phyloP scores from a whole-genome alignment of 2,888 invertebrate species.

The Oligia fasciuncula region DNA sequence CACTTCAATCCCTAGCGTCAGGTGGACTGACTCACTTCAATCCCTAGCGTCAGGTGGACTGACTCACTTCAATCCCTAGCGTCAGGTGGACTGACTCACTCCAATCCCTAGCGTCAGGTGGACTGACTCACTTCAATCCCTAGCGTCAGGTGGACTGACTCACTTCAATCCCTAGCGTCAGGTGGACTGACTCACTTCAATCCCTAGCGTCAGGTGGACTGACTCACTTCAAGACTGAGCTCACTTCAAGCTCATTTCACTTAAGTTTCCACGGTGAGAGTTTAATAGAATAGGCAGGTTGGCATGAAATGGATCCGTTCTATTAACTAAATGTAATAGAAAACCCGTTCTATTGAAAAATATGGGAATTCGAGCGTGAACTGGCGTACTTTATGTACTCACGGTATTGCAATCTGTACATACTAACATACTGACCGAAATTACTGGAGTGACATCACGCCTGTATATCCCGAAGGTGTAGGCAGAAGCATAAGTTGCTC shows the following conservation, averaged over 20 bases:
- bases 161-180: too few relatives aligned
- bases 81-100: too few relatives aligned
- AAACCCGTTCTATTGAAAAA: slow-evolving; percentile 45
- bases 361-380: slow-evolving; percentile 26
- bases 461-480: too few relatives aligned
- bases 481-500: neutral
- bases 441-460: neutral
- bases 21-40: too few relatives aligned
- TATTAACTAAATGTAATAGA: slow-evolving; percentile 23
- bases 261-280: neutral
- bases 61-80: too few relatives aligned
- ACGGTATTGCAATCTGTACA: neutral
- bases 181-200: too few relatives aligned
- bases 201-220: neutral
- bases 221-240: neutral
- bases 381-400: neutral
- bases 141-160: too few relatives aligned
- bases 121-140: too few relatives aligned
- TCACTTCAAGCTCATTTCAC: neutral
- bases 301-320: slow-evolving; percentile 30
- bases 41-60: too few relatives aligned
- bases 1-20: too few relatives aligned
- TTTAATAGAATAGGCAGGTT: neutral
- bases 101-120: too few relatives aligned
- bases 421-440: slow-evolving; percentile 24